Conservation (phyloP, 2,888 invertebrate species). For the Spicauda simplicius region DNA sequence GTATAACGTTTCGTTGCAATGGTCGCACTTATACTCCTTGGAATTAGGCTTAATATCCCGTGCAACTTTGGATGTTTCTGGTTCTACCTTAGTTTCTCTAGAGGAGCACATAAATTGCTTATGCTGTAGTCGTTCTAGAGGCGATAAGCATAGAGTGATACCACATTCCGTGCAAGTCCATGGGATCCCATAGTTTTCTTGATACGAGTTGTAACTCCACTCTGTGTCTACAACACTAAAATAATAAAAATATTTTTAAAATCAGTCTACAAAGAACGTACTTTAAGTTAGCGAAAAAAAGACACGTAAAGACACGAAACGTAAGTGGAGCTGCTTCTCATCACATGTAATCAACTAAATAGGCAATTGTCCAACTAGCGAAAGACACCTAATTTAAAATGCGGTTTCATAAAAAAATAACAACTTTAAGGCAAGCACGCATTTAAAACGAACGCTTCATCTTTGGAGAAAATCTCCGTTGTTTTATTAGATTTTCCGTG, state of each 20-base stretch:
- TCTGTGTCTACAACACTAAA: conserved; percentile 87
- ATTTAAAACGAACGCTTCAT: no score
- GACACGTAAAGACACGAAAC: no score
- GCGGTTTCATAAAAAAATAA: no score
- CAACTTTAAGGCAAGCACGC: no score
- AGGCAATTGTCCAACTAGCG: no score
- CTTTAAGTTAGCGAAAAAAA: no score
- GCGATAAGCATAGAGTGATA: conserved; percentile 84
- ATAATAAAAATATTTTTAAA: conserved; percentile 40
- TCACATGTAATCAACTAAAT: no score
- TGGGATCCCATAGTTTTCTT: conserved; percentile 85
- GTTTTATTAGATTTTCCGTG: no score
- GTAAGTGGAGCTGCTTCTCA: no score
- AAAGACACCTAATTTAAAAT: no score
- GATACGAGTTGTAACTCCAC: conserved; percentile 87
- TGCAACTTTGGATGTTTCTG: conserved; percentile 53
- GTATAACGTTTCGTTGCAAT: conserved; percentile 88
- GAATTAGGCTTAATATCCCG: conserved; percentile 81
- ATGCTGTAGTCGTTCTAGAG: conserved; percentile 91
- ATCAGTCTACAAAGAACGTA: no score
- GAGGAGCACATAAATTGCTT: conserved; percentile 79
- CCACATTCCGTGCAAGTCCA: conserved; percentile 91
- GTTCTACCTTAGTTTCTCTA: conserved; percentile 57
- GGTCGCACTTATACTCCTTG: conserved; percentile 88
- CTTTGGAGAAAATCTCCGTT: no score